Base-by-base conservation (phyloP, 2,797 vertebrate genomes). In the Typhlichthys eigenmanni region DNA sequence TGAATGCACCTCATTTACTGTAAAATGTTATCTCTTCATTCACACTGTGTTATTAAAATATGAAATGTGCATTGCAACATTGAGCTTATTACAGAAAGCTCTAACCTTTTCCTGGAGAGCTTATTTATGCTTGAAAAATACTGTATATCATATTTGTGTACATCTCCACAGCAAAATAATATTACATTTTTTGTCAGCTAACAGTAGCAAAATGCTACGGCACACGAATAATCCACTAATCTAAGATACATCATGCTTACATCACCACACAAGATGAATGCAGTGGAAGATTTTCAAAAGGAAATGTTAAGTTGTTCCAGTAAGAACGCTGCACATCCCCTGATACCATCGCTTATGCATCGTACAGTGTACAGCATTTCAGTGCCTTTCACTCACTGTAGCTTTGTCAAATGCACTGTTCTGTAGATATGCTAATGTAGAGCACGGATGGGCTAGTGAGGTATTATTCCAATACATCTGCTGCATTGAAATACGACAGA, bases 351-450 rank as follows among this genome's bases (percentile, higher is more conserved):
- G 2, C 56, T 69, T 75, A 72, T 83, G 79, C 78, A 85, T 75
- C 75, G 58, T 66, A 74, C 66, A 43, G 59, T 58, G 51, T 72
- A 79, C 64, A 72, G 62, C 74, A 70, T 76, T 64, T 67, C 12
- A 55, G 43, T 2, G 50, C 53, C 56, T 81, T 66, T 72, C 60
- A 11, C 64, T 62, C 65, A 65, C 77, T 82, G 58, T 48, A 58
- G 65, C 54, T 8, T 56, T 53, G 81, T 87, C 76, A 85, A 85
- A 82, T 82, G 78, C 34, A 34, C 34, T 47, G 19, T 19, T 19
- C 19, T 19, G 47, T 29, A 61, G 65, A 76, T 80, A 85, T 87
- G 83, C 71, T 86, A 81, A 84, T 87, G 75, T 64, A n/a, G 53
- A 71, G 76, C 74, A 69, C 66, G 76, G 64, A 74, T 71, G 71